Conservation (phyloP, 2,113 vertebrate genomes). For the Ophiodon elongatus region DNA sequence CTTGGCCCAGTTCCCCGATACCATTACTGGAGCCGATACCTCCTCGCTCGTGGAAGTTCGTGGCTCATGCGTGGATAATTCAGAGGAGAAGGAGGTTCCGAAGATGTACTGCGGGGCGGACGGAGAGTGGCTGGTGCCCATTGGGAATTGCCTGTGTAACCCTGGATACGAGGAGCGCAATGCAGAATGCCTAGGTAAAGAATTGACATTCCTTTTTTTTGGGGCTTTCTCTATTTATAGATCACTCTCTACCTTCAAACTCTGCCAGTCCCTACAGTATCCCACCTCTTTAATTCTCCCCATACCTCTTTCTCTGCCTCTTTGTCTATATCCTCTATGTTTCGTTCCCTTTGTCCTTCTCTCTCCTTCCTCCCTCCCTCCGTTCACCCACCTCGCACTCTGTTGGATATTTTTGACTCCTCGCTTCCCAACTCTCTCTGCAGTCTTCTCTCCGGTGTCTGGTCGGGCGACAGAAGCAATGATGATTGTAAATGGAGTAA, state of each 20-base stretch:
- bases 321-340: constrained; percentile 16
- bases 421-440: constrained; percentile 46
- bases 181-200: constrained; percentile 95
- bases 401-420: constrained; percentile 38
- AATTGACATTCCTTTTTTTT: constrained; percentile 25
- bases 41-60: constrained; percentile 98
- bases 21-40: constrained; percentile 94
- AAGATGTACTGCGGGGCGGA: constrained; percentile 99
- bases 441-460: constrained; percentile 76
- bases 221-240: constrained; percentile 24
- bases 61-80: constrained; percentile 97
- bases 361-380: background rate
- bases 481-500: constrained; percentile 88
- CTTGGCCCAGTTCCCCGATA: constrained; percentile 97
- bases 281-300: background rate
- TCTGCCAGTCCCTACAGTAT: background rate
- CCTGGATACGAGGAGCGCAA: constrained; percentile 94
- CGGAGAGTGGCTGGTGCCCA: constrained; percentile 98
- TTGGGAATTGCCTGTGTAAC: constrained; percentile 97
- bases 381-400: constrained; percentile 17
- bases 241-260: background rate
- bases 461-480: constrained; percentile 83
- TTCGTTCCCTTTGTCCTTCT: constrained; percentile 59
- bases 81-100: constrained; percentile 96
- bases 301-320: constrained; percentile 14